These are phyloP conservation scores for Gallirallus australis DNA, from an alignment of 2,797 vertebrate species.

Conservation along the genomic window DNA sequence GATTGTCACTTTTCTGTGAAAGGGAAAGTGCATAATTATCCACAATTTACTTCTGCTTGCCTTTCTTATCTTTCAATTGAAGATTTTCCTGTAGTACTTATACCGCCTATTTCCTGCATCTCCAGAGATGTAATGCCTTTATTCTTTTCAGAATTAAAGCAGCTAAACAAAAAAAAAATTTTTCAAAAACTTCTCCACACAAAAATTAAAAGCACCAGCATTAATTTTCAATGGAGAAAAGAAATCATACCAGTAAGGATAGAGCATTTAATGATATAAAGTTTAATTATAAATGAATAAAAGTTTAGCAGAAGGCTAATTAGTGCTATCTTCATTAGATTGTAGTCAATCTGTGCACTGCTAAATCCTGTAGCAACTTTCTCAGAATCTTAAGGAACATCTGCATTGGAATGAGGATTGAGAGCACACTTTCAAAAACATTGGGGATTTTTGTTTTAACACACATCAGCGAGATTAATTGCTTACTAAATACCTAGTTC, in stretches of 20 bases:
- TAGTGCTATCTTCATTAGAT: not conserved
- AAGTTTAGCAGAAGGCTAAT: not conserved
- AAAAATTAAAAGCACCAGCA: not conserved
- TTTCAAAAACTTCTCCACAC: not conserved
- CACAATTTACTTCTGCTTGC: not conserved
- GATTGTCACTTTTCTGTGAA: not conserved
- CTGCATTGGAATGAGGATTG: not conserved
- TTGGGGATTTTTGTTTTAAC: fast-evolving
- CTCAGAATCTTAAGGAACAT: not conserved
- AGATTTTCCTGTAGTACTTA: not conserved
- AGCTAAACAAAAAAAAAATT: not conserved
- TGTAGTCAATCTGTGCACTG: not conserved
- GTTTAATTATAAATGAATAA: not conserved
- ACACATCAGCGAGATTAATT: not conserved
- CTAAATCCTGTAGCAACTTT: not conserved
- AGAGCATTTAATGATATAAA: not conserved
- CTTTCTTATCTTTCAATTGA: not conserved
- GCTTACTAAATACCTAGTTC: not conserved
- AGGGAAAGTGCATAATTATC: not conserved
- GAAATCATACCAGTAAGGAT: not conserved
- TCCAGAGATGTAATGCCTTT: not conserved
- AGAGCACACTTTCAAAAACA: not conserved
- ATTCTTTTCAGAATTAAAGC: not conserved
- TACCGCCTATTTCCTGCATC: not conserved
- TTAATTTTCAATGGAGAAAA: not conserved